Conservation (phyloP, 2,888 invertebrate species). For the Drosophila trichaetosa region DNA sequence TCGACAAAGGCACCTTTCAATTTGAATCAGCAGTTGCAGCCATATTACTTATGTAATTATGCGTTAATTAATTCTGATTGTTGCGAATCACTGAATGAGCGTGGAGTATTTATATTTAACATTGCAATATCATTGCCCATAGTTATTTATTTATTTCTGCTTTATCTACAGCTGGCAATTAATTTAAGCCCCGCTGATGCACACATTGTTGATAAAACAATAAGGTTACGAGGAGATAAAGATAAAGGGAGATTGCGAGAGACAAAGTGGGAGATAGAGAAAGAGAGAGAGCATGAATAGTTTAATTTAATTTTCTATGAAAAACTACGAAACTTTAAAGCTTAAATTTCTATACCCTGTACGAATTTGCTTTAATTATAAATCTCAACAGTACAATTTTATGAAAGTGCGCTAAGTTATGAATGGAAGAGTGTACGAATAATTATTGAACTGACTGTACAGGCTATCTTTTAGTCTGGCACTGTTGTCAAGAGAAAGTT, state of each 20-base stretch:
- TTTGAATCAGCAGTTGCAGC: neutral
- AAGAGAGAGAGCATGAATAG: neutral
- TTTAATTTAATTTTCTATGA: neutral
- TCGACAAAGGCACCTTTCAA: neutral
- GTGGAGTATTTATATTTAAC: neutral
- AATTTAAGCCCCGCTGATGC: neutral
- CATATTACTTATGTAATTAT: neutral
- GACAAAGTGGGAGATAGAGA: neutral
- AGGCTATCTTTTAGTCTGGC: neutral
- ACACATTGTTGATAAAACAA: neutral
- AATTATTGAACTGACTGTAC: neutral
- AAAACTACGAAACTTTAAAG: conserved; percentile 52
- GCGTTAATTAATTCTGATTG: neutral
- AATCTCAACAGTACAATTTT: neutral
- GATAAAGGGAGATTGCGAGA: neutral
- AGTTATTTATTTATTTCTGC: neutral
- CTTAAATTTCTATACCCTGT: conserved; percentile 24
- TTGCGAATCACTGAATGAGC: neutral
- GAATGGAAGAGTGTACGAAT: neutral
- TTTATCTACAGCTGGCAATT: neutral
- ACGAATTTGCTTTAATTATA: neutral
- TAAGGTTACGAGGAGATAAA: neutral
- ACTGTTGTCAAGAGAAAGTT: neutral
- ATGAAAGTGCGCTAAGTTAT: neutral
- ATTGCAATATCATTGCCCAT: neutral